These are phyloP conservation scores for Dasysyrphus albostriatus DNA, from an alignment of 2,888 invertebrate genomes.

Conservation along the genomic window DNA sequence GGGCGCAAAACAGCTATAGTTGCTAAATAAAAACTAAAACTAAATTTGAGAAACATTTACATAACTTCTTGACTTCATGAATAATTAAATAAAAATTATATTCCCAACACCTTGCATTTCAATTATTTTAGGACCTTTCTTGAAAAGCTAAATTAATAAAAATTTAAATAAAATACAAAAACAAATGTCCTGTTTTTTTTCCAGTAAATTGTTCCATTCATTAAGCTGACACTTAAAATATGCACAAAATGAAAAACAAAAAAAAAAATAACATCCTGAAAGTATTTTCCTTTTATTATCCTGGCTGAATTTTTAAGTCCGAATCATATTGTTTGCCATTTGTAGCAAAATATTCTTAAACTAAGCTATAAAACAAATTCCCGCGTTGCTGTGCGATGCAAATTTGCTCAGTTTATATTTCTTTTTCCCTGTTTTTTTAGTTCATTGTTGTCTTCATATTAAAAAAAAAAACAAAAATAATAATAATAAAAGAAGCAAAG, in stretches of 20 bases:
- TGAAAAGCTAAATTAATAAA: background rate
- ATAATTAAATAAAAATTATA: too few relatives aligned
- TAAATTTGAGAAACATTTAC: too few relatives aligned
- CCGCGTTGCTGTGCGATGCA: slow-evolving; percentile 3
- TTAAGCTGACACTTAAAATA: background rate
- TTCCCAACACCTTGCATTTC: too few relatives aligned
- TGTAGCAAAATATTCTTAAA: slow-evolving; percentile 59
- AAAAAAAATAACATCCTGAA: slow-evolving; percentile 6
- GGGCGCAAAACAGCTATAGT: too few relatives aligned
- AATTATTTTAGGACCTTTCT: too few relatives aligned
- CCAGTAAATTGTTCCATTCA: background rate
- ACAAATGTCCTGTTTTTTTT: slow-evolving; percentile 8
- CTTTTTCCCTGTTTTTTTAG: background rate
- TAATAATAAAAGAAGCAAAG: background rate
- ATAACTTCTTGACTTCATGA: too few relatives aligned
- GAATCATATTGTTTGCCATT: slow-evolving; percentile 64
- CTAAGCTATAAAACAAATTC: slow-evolving; percentile 18
- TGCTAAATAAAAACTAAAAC: too few relatives aligned
- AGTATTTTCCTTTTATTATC: slow-evolving; percentile 13
- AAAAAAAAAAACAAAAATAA: background rate
- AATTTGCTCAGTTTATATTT: slow-evolving; percentile 12
- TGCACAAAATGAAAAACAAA: background rate
- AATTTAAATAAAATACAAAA: background rate
- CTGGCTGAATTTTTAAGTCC: slow-evolving; percentile 45
- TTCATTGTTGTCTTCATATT: slow-evolving; percentile 10